These are phyloP conservation scores for Schizaphis graminum DNA, from an alignment of 2,888 invertebrate species.

Conservation along the genomic window DNA sequence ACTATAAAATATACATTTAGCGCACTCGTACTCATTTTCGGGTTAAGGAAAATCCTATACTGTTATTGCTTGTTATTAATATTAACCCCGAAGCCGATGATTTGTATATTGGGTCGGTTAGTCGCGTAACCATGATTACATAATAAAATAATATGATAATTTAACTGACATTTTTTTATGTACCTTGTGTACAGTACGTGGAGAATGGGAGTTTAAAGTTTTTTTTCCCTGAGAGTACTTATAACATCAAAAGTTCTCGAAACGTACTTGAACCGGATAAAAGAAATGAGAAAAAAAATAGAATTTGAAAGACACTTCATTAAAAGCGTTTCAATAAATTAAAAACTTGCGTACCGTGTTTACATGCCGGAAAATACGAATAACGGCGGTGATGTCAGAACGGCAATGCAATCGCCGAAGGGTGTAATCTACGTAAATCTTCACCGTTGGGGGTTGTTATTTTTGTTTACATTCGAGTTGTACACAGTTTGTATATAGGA, in stretches of 20 bases:
- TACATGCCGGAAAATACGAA: not conserved
- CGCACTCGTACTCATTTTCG: not conserved
- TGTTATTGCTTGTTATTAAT: not conserved
- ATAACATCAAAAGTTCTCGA: conserved; percentile 43
- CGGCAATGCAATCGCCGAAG: not conserved
- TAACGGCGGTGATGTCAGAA: not conserved
- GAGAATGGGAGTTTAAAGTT: not conserved
- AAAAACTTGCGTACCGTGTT: conserved; percentile 24
- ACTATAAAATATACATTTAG: not conserved
- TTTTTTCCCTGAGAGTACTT: not conserved
- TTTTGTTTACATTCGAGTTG: not conserved
- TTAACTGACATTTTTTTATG: not conserved
- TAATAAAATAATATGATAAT: conserved; percentile 6
- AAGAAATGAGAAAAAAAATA: conserved; percentile 43
- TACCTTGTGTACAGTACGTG: not conserved
- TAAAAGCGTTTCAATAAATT: conserved; percentile 28
- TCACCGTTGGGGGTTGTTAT: not conserved
- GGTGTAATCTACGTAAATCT: conserved; percentile 37
- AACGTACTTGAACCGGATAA: conserved; percentile 57
- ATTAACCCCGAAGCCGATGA: not conserved
- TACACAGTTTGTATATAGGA: not conserved
- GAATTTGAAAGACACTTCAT: conserved; percentile 48
- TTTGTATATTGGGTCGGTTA: not conserved
- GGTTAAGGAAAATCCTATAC: not conserved
- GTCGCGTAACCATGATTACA: not conserved